Evolutionary conservation across 2,113 vertebrate species (phyloP).

Genomic region (Copsychus sechellarum): DNA sequence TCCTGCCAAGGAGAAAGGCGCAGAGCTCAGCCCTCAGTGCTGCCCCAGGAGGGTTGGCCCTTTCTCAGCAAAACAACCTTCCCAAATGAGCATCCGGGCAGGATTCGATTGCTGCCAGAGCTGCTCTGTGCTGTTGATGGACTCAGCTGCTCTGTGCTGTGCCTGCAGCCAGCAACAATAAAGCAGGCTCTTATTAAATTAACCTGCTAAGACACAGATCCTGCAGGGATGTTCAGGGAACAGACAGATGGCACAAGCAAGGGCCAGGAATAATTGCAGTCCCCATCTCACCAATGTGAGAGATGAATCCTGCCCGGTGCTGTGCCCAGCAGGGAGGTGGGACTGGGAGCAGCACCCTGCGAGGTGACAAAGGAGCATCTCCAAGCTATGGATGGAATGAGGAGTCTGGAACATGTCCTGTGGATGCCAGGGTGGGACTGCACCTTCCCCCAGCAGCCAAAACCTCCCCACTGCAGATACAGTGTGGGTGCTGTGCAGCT

Average conservation of each 20-base stretch:
- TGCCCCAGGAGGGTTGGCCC: not conserved
- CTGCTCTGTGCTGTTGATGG: not conserved
- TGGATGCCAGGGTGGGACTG: not conserved
- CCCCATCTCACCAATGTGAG: not conserved
- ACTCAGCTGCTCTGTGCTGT: not conserved
- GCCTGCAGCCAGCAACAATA: constrained; percentile 22
- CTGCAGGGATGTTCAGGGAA: not conserved
- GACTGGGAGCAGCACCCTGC: not conserved
- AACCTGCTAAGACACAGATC: constrained; percentile 36
- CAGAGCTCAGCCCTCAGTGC: rapidly evolving
- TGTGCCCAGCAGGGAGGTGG: not conserved
- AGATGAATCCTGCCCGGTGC: not conserved
- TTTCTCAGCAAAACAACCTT: not conserved
- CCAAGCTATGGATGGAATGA: not conserved
- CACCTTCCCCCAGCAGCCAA: not conserved
- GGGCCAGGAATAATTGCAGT: not conserved
- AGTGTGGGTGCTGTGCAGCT: rapidly evolving
- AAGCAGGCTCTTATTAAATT: constrained; percentile 28
- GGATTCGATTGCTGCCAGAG: not conserved
- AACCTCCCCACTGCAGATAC: not conserved
- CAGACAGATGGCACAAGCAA: not conserved
- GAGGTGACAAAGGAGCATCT: not conserved
- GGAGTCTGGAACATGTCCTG: not conserved
- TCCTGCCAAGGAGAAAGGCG: not conserved
- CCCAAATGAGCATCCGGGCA: not conserved